These are phyloP conservation scores for Enhydra lutris DNA, from an alignment of 2,113 vertebrate genomes.

Conservation along the genomic window DNA sequence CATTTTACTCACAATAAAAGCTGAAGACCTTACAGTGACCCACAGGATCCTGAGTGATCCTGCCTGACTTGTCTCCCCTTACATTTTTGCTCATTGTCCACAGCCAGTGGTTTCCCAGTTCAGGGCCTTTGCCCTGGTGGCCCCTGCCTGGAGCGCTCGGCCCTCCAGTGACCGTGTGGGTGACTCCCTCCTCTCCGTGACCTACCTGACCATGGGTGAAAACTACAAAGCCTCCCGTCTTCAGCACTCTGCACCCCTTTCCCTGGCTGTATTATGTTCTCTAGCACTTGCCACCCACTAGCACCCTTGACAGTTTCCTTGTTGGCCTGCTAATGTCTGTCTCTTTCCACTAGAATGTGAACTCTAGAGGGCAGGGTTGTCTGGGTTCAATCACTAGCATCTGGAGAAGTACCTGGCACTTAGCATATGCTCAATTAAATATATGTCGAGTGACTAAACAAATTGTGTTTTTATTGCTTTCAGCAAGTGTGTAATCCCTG, in stretches of 20 bases:
- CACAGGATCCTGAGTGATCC: too few relatives aligned
- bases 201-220: neutral
- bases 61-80: neutral
- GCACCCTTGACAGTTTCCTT: neutral
- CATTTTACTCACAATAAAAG: neutral
- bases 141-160: too few relatives aligned
- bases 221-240: neutral
- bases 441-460: neutral
- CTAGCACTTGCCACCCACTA: fast-evolving
- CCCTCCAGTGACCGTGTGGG: too few relatives aligned
- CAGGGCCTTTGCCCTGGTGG: neutral
- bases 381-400: neutral
- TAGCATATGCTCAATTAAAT: neutral
- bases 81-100: neutral
- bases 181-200: neutral
- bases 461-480: neutral
- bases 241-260: neutral
- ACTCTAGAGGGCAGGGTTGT: neutral
- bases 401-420: neutral
- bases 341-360: neutral
- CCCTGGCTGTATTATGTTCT: neutral
- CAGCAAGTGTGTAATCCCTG: neutral
- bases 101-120: neutral
- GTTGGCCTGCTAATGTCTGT: neutral
- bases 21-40: neutral